Evolutionary conservation across 2,888 invertebrate species (phyloP), one percentile per base, ranked within the genome.

Genomic region (Empis livida): DNA sequence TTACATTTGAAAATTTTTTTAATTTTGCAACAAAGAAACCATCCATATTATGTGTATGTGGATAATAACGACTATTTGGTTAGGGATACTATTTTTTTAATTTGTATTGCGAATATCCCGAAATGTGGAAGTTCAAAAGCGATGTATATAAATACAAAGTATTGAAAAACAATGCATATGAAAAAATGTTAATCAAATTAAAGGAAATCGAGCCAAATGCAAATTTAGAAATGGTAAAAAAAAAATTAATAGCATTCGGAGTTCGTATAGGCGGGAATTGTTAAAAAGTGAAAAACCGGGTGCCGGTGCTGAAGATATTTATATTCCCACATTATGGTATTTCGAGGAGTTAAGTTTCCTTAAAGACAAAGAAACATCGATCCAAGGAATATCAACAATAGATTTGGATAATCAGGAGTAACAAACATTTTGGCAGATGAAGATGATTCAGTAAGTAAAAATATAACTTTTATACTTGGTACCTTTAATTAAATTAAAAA

Each of bases 231-330:
- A n/a, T 27, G 27, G 43, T 16, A 14, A 35, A 30, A 43, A 31
- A n/a, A 47, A 54, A 56, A 3, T 39, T 11, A 39, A 39, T 11
- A 17, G 8, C 17, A 39, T 39, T 10, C 14, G 39, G 2, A 39
- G 11, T 43, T 48, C 35, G 15, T 45, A 45, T 31, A 30, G 48
- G 10, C 42, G 47, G 13, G 45, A 48, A 37, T 38, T 43, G 6
- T 5, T 27, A 37, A 30, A 31, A 41, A 45, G 42, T 11, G 16
- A 42, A 42, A 45, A 40, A 14, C 38, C 35, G 20, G 43, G 17
- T 15, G 43, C 42, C 6, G 45, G 42, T 32, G 23, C 20, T 13
- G 23, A 41, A 32, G 41, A 46, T 14, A 41, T 23, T 40, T 44
- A 44, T 35, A 16, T 44, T 8, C 13, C 44, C 11, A 11, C 41